A percentile compares a stretch with the other conserved stretches of the same genome.
These are phyloP conservation scores for Molossus alvarezi DNA, from an alignment of 2,797 vertebrate genomes.

Conservation along the genomic window DNA sequence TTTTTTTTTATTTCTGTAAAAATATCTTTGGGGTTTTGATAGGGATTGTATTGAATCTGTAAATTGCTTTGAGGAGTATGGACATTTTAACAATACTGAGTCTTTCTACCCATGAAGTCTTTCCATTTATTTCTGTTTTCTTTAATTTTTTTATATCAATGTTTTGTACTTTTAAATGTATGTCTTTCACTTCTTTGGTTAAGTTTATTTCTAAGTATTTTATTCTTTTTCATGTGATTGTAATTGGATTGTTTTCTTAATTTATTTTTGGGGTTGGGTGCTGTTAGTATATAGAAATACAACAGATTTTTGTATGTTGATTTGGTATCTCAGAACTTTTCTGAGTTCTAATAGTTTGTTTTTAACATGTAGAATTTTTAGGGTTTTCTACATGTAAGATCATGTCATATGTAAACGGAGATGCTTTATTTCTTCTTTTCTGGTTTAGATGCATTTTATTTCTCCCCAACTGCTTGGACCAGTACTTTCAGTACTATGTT, in stretches of 20 bases:
- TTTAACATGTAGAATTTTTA: neutral
- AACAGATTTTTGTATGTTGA: neutral
- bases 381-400: neutral
- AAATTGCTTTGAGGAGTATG: neutral
- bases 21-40: neutral
- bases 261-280: neutral
- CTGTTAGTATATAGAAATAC: neutral
- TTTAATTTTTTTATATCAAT: neutral
- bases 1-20: neutral
- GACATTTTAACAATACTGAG: neutral
- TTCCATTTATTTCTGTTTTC: neutral
- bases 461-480: neutral
- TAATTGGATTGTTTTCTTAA: neutral
- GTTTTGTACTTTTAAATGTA: neutral
- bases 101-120: neutral
- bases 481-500: neutral
- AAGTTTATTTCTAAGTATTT: neutral
- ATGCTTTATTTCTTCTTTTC: neutral
- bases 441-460: neutral
- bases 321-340: neutral
- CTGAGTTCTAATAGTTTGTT: neutral
- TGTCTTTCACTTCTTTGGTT: neutral
- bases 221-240: neutral
- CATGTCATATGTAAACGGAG: neutral
- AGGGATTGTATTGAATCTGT: neutral